Evolutionary conservation across 2,888 invertebrate genomes (phyloP), one percentile per base, ranked within the genome.

Genomic region (Molorchus minor): DNA sequence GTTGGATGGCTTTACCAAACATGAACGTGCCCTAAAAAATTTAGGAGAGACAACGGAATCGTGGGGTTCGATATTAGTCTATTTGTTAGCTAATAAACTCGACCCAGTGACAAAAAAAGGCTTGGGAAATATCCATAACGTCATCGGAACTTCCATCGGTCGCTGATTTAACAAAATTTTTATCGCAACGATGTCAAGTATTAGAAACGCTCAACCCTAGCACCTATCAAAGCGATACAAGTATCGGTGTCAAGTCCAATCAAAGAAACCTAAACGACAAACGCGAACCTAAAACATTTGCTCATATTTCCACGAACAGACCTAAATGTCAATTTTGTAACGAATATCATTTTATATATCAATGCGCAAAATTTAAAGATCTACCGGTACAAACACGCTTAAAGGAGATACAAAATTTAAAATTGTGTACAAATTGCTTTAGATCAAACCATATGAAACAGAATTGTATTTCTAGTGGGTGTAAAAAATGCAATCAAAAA

Each of bases 11-110:
- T 33, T 33, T 12, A 17, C 33, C 2, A 35, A 19, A 46, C n/a
- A 46, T 8, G n/a, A 29, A 3, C 17, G 33, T 12, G 30, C 46
- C 0, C n/a, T 46, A 1, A 33, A 46, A 33, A 33, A 16, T 19
- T 8, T 46, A 12, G 46, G 30, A 13, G 16, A 45, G 16, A 21
- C 25, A 13, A 20, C 17, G 4, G 40, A 52, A 16, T 10, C 51
- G 17, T 65, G 63, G 61, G 58, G 63, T 25, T 49, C 58, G 10
- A 8, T 63, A 10, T 29, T 65, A 38, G 47, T 64, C 3, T 56
- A 61, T 45, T 20, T 58, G 12, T 21, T 65, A 17, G 43, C 54
- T 1, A 43, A 33, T 45, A 63, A 63, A 51, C 33, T 65, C 21
- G 58, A 61, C 16, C 10, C 40, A 12, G 33, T 35, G 13, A 56